Percentiles rank a stretch among this genome's conserved stretches.
These are phyloP conservation scores for Colinus virginianus DNA, from an alignment of 2,113 vertebrate genomes.

Conservation along the genomic window DNA sequence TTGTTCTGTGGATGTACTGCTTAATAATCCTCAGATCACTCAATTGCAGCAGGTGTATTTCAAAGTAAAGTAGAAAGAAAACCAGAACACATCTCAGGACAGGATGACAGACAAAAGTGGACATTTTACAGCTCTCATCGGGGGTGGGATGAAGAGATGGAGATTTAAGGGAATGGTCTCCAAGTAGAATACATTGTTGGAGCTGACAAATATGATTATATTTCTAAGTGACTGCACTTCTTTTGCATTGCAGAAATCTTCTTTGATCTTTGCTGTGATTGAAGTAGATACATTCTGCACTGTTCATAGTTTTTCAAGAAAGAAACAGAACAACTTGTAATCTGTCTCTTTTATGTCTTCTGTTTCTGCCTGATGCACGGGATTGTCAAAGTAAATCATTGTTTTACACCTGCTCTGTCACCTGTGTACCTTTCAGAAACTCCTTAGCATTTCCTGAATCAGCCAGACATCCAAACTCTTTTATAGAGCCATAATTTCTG, in stretches of 20 bases:
- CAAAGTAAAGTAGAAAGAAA: neutral
- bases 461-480: neutral
- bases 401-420: slow-evolving; percentile 1
- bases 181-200: neutral
- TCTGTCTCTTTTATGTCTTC: neutral
- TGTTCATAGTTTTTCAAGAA: neutral
- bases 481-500: slow-evolving; percentile 21
- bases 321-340: neutral
- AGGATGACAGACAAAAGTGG: neutral
- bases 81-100: neutral
- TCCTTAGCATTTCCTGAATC: neutral
- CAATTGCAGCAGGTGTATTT: neutral
- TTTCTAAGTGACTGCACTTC: neutral
- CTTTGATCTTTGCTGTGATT: slow-evolving; percentile 25
- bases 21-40: neutral
- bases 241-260: slow-evolving; percentile 31
- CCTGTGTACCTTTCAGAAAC: neutral
- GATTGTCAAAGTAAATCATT: neutral
- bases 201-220: neutral
- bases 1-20: neutral
- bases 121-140: neutral
- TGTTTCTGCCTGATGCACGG: neutral
- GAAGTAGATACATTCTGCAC: neutral
- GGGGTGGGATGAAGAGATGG: neutral
- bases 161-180: neutral